Conservation (phyloP, 2,888 invertebrate genomes). For the Scotopteryx bipunctaria region DNA sequence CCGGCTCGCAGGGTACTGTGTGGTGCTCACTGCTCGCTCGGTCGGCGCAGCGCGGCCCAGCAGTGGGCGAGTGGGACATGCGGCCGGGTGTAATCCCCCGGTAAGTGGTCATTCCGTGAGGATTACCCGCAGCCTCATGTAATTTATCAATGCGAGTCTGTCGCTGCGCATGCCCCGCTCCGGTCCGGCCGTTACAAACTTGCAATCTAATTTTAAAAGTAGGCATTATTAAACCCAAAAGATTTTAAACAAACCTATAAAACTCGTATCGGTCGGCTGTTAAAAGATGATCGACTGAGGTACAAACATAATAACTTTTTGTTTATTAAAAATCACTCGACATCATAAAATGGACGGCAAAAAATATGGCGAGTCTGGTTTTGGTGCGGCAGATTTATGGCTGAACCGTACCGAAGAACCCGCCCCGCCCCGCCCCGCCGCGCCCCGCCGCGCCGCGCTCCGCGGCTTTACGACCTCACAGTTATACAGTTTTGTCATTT, state of each 20-base stretch:
- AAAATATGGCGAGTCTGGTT: constrained; percentile 35
- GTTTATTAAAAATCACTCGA: constrained; percentile 35
- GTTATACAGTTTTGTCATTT: constrained; percentile 29
- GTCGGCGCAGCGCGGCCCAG: background rate
- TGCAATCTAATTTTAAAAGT: constrained; percentile 27
- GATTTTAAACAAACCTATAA: constrained; percentile 28
- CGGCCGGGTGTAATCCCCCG: constrained; percentile 58
- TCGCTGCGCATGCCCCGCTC: constrained; percentile 13
- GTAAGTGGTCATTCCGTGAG: constrained; percentile 66
- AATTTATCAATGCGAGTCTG: constrained; percentile 71
- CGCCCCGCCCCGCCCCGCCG: background rate
- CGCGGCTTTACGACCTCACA: constrained; percentile 24
- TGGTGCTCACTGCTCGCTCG: background rate
- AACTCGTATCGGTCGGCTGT: constrained; percentile 23
- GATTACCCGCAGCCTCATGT: constrained; percentile 65
- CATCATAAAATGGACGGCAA: constrained; percentile 34
- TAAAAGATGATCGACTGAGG: constrained; percentile 29
- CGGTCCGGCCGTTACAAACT: constrained; percentile 26
- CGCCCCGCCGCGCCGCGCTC: background rate
- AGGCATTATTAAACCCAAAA: constrained; percentile 24
- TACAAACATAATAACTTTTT: constrained; percentile 31
- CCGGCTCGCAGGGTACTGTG: background rate
- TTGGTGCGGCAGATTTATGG: constrained; percentile 30
- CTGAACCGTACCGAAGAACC: constrained; percentile 6
- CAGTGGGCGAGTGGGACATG: constrained; percentile 36